Percentiles rank a stretch among this genome's conserved stretches.
phyloP scores from a whole-genome alignment of 2,797 vertebrate species.

The Peromyscus aztecus region DNA sequence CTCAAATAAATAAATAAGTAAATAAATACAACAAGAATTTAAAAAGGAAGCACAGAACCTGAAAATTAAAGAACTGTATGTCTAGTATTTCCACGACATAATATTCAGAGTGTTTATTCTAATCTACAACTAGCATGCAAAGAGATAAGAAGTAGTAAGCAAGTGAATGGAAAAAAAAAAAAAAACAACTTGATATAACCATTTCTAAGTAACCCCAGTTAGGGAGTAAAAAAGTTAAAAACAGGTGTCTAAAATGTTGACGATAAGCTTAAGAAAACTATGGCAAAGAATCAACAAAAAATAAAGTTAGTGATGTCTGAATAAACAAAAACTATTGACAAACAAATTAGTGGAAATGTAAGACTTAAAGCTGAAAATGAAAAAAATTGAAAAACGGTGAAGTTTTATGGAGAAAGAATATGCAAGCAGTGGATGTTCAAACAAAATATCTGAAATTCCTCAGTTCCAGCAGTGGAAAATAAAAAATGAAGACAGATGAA shows the following conservation, averaged over 20 bases:
- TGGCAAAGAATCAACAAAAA: not conserved
- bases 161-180: not conserved
- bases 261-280: not conserved
- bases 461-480: not conserved
- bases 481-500: not conserved
- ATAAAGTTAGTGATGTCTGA: not conserved
- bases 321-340: not conserved
- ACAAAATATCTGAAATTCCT: too few species aligned
- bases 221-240: not conserved
- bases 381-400: not conserved
- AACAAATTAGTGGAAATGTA: not conserved
- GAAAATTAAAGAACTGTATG: not conserved
- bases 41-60: not conserved
- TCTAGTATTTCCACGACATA: not conserved
- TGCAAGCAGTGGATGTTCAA: not conserved
- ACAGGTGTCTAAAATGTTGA: not conserved
- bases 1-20: not conserved
- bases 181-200: not conserved
- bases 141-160: not conserved
- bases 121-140: not conserved
- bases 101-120: not conserved
- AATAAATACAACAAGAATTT: not conserved
- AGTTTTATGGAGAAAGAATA: not conserved
- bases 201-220: too few species aligned
- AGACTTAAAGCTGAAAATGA: not conserved